Evolutionary conservation across 2,797 vertebrate species (phyloP).

Genomic region (Mormyrops attenuatus): DNA sequence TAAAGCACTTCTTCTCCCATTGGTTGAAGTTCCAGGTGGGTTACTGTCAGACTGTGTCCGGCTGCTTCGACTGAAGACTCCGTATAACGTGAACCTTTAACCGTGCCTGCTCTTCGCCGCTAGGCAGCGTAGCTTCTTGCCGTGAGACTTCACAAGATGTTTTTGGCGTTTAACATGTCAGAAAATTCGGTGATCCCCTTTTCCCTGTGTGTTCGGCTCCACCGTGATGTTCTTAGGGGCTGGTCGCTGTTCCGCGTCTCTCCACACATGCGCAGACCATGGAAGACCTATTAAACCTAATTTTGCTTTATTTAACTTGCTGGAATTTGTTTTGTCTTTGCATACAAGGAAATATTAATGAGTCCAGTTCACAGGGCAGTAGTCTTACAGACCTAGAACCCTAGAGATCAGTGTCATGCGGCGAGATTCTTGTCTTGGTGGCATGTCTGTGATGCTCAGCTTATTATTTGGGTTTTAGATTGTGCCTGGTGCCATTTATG

Average conservation of each 20-base stretch:
- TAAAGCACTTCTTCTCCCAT: background rate
- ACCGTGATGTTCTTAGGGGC: background rate
- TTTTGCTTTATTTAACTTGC: background rate
- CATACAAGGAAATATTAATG: constrained; percentile 15
- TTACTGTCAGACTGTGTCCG: background rate
- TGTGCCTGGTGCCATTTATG: constrained; percentile 83
- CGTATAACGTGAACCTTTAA: background rate
- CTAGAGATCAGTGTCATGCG: background rate
- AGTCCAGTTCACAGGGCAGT: background rate
- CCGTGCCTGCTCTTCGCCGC: background rate
- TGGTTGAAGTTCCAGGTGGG: background rate
- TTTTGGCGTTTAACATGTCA: background rate
- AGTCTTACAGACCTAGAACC: background rate
- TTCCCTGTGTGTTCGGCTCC: background rate
- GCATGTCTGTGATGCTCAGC: constrained; percentile 44
- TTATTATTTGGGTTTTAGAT: constrained; percentile 86
- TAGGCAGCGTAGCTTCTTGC: background rate
- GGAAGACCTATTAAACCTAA: constrained; percentile 7
- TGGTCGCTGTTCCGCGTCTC: background rate
- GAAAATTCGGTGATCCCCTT: background rate
- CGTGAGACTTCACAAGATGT: background rate
- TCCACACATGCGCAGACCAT: background rate
- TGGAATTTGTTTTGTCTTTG: constrained; percentile 9
- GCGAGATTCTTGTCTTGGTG: constrained; percentile 36
- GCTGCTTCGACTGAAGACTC: background rate